Conservation (phyloP, 2,888 invertebrate species). For the Neocrepidodera transversa region DNA sequence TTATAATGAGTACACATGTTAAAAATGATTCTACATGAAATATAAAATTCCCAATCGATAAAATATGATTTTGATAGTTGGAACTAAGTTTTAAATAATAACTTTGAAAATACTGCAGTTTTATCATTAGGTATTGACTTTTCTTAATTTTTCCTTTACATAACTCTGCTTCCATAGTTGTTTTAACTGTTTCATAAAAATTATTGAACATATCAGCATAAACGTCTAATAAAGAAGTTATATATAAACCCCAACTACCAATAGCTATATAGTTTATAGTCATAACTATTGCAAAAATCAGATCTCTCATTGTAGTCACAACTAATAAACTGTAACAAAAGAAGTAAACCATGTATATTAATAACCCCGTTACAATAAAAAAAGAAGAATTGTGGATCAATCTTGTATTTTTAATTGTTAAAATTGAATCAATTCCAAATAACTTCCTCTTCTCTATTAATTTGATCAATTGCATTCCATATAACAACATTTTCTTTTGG, state of each 20-base stretch:
- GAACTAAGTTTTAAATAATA: no score
- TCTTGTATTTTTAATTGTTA: slow-evolving; percentile 5
- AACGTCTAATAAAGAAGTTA: background rate
- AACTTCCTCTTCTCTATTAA: slow-evolving; percentile 10
- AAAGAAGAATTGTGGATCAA: background rate
- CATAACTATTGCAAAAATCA: background rate
- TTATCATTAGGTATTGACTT: no score
- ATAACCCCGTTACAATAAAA: background rate
- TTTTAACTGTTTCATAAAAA: background rate
- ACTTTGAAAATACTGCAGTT: no score
- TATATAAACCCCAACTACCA: background rate
- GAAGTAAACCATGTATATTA: background rate
- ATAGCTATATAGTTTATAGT: background rate
- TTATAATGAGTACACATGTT: no score
- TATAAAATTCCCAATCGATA: no score
- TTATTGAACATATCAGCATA: background rate
- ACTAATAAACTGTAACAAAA: background rate
- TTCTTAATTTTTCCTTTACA: no score
- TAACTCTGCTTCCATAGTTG: no score
- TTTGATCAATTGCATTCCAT: background rate
- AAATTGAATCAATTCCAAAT: slow-evolving; percentile 2
- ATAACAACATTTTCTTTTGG: background rate
- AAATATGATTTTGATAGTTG: no score
- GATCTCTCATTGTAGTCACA: background rate
- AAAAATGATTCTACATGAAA: no score